Evolutionary conservation across 1,140 invertebrate genomes (phyloP), one percentile per base, ranked within the genome.

Genomic region (Tyrophagus putrescentiae): DNA sequence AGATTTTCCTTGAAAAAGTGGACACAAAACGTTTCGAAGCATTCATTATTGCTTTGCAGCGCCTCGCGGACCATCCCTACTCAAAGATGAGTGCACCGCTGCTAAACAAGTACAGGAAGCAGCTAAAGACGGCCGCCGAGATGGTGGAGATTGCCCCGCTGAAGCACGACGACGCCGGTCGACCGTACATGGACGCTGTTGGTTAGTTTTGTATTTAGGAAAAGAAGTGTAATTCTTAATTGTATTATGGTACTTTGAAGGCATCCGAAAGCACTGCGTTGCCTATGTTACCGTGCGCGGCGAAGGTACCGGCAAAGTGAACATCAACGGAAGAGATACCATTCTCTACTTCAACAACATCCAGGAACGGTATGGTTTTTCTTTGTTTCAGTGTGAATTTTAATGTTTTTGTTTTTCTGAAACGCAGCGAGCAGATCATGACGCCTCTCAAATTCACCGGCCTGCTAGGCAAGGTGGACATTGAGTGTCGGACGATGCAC

Each of bases 371-470:
- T 85, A 87, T 23, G 48, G 21, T 16, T 0, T 13, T 44, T 33
- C 50, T 13, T 45, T 25, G 21, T 34, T 54, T 54, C 63, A 31
- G 39, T 52, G 45, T 42, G 18, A 31, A 21, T 60, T 34, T 48
- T 63, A 53, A 59, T 59, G 57, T 65, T 31, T 18, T 58, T 18
- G 28, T 21, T 61, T 33, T 60, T 28, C 31, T 18, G 9, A 25
- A 27, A 28, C 25, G 27, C 62, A 74, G 75, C 59, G 67, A 74
- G 29, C 75, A 87, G 79, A 65, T 95, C 18, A 70, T 95, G 62
- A 91, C 87, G 70, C 92, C 92, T 4, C 74, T 97, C 44, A 77
- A 85, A 64, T 84, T 94, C 67, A 79, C 80, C 58, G 78, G 79
- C 25, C 78, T 87, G 77, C 67, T 84, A 50, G 78, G 81, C 32